A percentile compares a stretch with the other conserved stretches of the same genome.
phyloP scores from a whole-genome alignment of 2,888 invertebrate species.

The Chalcis sispes region DNA sequence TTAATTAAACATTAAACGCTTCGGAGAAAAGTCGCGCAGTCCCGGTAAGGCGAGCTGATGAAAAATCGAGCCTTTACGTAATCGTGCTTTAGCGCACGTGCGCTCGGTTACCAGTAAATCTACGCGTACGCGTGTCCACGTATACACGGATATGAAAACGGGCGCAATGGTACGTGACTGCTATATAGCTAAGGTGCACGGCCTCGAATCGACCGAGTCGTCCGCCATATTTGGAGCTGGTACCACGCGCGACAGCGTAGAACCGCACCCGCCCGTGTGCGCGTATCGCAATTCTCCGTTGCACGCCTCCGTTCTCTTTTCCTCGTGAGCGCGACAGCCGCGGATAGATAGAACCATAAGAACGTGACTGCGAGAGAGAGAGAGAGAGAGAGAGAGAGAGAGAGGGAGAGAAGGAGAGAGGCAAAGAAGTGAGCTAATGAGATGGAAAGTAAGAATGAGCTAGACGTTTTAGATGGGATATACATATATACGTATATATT shows the following conservation, averaged over 20 bases:
- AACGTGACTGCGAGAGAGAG: constrained; percentile 56
- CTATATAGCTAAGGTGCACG: neutral
- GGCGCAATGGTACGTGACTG: no score
- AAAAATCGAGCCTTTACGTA: neutral
- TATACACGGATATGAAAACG: no score
- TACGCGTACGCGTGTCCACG: no score
- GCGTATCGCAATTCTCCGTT: constrained; percentile 38
- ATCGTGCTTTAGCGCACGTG: neutral
- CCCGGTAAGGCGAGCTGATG: neutral
- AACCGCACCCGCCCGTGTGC: constrained; percentile 26
- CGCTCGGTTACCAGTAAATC: no score
- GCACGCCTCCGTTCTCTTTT: neutral
- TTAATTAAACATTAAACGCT: no score
- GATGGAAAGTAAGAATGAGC: constrained; percentile 40
- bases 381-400: constrained; percentile 57
- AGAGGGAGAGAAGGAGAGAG: constrained; percentile 46
- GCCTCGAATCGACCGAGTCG: neutral
- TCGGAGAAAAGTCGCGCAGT: neutral
- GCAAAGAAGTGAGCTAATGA: constrained; percentile 46
- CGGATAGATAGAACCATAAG: neutral
- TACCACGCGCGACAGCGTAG: neutral
- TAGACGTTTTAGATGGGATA: neutral
- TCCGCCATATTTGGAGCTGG: constrained; percentile 48
- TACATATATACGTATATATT: neutral
- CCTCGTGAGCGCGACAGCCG: neutral